Conservation (phyloP, 2,797 vertebrate species). For the Falco columbarius region DNA sequence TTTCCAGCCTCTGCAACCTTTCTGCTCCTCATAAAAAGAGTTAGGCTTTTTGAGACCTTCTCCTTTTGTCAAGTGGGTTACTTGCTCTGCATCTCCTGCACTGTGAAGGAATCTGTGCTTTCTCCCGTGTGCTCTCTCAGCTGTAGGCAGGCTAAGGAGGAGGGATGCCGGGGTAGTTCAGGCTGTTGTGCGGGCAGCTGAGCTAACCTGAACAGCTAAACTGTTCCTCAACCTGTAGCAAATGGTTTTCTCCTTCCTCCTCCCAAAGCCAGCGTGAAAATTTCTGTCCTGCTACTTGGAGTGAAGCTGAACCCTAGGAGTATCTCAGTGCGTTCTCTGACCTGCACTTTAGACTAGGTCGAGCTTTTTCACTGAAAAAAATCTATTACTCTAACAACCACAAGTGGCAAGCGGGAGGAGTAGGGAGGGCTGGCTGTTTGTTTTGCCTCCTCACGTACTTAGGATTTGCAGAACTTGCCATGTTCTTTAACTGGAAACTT, state of each 20-base stretch:
- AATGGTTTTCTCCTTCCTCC: neutral
- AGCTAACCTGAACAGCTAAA: neutral
- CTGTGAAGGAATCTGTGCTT: neutral
- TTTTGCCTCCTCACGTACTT: neutral
- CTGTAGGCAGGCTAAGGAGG: neutral
- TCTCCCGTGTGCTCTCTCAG: neutral
- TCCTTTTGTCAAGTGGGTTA: neutral
- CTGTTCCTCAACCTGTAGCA: neutral
- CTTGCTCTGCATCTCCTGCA: neutral
- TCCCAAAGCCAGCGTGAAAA: neutral
- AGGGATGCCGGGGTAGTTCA: neutral
- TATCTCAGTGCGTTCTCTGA: neutral
- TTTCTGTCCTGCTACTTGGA: neutral
- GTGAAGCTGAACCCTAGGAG: neutral
- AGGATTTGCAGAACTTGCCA: neutral
- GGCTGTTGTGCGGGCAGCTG: neutral
- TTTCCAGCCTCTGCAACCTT: neutral
- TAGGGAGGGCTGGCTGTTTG: neutral
- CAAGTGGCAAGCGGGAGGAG: neutral
- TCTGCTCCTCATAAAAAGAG: neutral
- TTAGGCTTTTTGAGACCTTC: neutral
- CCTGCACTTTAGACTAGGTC: neutral
- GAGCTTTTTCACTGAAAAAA: neutral
- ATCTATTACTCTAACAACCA: neutral
- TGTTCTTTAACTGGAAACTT: neutral